A percentile compares a stretch with the other conserved stretches of the same genome.
Evolutionary conservation across 2,888 invertebrate species (phyloP).

Genomic region (Melanotus villosus): DNA sequence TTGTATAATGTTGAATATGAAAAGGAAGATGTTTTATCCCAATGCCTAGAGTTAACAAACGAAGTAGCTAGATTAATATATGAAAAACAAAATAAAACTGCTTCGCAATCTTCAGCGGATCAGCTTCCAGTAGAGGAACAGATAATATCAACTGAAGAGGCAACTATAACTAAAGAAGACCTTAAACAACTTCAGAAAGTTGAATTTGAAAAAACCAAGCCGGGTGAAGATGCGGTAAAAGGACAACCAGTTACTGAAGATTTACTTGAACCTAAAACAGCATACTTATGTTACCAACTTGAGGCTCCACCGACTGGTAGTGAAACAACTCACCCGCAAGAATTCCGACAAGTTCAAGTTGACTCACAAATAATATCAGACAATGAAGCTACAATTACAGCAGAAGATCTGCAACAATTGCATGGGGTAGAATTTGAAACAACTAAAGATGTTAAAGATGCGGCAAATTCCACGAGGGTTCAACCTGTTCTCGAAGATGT

Average conservation of each 20-base stretch:
- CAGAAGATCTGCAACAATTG: slow-evolving; percentile 43
- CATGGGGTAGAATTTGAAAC: slow-evolving; percentile 50
- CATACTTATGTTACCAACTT: slow-evolving; percentile 60
- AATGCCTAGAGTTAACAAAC: slow-evolving; percentile 64
- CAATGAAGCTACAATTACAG: slow-evolving; percentile 31
- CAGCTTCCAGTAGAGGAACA: slow-evolving; percentile 9
- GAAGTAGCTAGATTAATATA: slow-evolving; percentile 63
- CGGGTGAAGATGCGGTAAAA: slow-evolving; percentile 52
- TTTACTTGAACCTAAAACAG: slow-evolving; percentile 52
- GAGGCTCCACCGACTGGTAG: slow-evolving; percentile 6
- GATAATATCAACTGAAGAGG: slow-evolving; percentile 40
- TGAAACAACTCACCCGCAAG: background rate
- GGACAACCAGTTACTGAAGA: slow-evolving; percentile 15
- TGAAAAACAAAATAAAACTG: slow-evolving; percentile 50
- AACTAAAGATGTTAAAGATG: slow-evolving; percentile 53
- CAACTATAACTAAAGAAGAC: slow-evolving; percentile 21
- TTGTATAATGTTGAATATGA: slow-evolving; percentile 66
- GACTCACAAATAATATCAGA: slow-evolving; percentile 46
- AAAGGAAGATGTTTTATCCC: slow-evolving; percentile 62
- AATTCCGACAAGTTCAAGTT: background rate
- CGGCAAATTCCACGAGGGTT: slow-evolving; percentile 24
- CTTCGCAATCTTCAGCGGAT: background rate
- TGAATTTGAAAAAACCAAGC: slow-evolving; percentile 52
- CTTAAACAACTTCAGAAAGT: slow-evolving; percentile 39
- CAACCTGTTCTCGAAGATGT: slow-evolving; percentile 11